A percentile compares a stretch with the other conserved stretches of the same genome.
phyloP scores from a whole-genome alignment of 2,797 vertebrate species.

The Decapterus maruadsi region DNA sequence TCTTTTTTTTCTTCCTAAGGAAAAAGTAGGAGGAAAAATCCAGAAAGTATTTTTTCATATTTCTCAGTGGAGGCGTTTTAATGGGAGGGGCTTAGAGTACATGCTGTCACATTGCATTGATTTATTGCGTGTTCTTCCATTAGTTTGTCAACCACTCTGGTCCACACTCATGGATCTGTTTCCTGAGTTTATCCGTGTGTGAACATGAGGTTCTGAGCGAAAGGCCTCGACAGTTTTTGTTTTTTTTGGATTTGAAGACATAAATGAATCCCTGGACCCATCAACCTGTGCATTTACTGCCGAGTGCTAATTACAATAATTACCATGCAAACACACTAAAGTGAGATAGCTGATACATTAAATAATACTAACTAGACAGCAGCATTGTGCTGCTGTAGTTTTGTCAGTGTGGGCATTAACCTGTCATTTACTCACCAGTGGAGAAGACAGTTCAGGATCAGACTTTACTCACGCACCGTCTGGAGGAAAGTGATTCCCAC shows the following conservation, averaged over 20 bases:
- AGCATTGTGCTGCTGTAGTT: background rate
- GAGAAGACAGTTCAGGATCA: no score
- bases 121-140: background rate
- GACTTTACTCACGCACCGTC: no score
- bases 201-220: background rate
- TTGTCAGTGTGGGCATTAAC: background rate
- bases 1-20: background rate
- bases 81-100: constrained; percentile 18
- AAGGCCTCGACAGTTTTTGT: background rate
- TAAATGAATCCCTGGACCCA: background rate
- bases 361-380: background rate
- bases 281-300: background rate
- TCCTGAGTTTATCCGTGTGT: background rate
- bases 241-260: no score
- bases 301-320: background rate
- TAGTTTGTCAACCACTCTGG: background rate
- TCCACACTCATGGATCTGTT: background rate
- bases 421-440: no score
- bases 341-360: background rate
- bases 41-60: constrained; percentile 11
- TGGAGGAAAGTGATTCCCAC: no score
- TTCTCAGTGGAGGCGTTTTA: constrained; percentile 19
- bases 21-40: constrained; percentile 8
- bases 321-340: background rate
- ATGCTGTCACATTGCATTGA: background rate